These are phyloP conservation scores for Neostethus bicornis DNA, from an alignment of 2,797 vertebrate species.

Conservation along the genomic window DNA sequence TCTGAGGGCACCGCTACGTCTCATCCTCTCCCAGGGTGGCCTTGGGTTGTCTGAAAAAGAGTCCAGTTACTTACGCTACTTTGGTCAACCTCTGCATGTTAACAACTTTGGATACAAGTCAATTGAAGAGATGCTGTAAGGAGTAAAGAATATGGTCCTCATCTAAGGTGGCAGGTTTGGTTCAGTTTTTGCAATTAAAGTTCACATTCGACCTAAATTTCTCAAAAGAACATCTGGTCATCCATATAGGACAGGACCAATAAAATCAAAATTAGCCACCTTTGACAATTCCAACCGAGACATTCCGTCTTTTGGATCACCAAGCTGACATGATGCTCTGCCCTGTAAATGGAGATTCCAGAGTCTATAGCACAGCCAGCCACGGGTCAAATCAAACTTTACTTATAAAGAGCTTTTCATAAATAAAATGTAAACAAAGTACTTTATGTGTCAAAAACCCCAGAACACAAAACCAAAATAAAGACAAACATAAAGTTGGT, in stretches of 20 bases:
- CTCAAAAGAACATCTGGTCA: rapidly evolving
- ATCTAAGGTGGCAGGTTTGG: conserved; percentile 83
- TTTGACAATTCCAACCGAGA: background rate
- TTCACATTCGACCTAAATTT: conserved; percentile 7
- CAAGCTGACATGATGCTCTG: too few species aligned
- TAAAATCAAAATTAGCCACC: background rate
- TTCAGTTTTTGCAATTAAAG: conserved; percentile 81
- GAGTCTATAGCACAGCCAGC: too few species aligned
- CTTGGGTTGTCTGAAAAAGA: conserved; percentile 84
- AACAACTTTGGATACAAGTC: conserved; percentile 86
- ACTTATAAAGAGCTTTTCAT: too few species aligned
- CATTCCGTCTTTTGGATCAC: too few species aligned
- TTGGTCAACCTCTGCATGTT: conserved; percentile 80
- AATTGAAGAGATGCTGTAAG: conserved; percentile 81
- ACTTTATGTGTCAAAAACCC: too few species aligned
- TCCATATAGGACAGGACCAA: background rate
- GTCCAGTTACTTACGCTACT: conserved; percentile 75
- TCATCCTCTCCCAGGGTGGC: conserved; percentile 83
- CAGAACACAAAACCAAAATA: too few species aligned
- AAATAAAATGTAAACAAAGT: too few species aligned
- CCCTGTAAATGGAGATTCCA: too few species aligned
- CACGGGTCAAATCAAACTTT: too few species aligned
- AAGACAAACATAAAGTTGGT: too few species aligned
- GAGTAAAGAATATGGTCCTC: conserved; percentile 77
- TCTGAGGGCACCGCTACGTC: conserved; percentile 84